These are phyloP conservation scores for Agrochola lota DNA, from an alignment of 2,888 invertebrate genomes.

Conservation along the genomic window DNA sequence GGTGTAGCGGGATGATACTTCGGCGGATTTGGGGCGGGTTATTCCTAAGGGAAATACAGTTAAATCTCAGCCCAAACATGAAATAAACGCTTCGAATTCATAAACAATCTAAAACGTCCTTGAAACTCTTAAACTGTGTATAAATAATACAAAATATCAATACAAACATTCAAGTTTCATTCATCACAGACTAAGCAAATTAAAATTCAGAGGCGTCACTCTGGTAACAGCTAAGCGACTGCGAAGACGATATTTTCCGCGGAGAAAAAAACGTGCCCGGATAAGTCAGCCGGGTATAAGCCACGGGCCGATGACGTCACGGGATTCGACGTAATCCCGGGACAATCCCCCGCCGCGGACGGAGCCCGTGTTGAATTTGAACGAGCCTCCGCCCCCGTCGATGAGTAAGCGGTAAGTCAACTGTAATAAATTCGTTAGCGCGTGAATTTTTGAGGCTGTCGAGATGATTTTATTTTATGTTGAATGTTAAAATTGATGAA, in stretches of 20 bases:
- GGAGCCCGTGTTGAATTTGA: slow-evolving; percentile 71
- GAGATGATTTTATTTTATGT: slow-evolving; percentile 38
- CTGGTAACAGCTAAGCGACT: slow-evolving; percentile 56
- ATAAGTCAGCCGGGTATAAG: slow-evolving; percentile 77
- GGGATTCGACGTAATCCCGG: slow-evolving; percentile 72
- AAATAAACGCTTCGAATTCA: background rate
- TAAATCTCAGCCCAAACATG: background rate
- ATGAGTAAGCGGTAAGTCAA: slow-evolving; percentile 60
- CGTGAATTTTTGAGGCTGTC: slow-evolving; percentile 53
- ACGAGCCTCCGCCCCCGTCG: slow-evolving; percentile 62
- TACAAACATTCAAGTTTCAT: slow-evolving; percentile 39
- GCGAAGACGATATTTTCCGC: slow-evolving; percentile 71
- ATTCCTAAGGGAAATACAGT: slow-evolving; percentile 25
- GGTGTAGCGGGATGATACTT: background rate
- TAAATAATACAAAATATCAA: slow-evolving; percentile 25
- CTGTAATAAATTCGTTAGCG: slow-evolving; percentile 52
- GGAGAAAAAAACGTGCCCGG: slow-evolving; percentile 76
- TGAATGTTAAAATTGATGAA: slow-evolving; percentile 30
- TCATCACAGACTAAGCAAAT: slow-evolving; percentile 56
- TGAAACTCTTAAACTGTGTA: slow-evolving; percentile 14
- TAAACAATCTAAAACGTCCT: slow-evolving; percentile 10
- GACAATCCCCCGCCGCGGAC: slow-evolving; percentile 68
- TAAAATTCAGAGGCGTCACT: slow-evolving; percentile 68
- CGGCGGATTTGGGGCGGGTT: background rate
- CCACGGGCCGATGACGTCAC: slow-evolving; percentile 80